Evolutionary conservation across 2,888 invertebrate genomes (phyloP), one percentile per base, ranked within the genome.

Genomic region (Apodemia mormo): DNA sequence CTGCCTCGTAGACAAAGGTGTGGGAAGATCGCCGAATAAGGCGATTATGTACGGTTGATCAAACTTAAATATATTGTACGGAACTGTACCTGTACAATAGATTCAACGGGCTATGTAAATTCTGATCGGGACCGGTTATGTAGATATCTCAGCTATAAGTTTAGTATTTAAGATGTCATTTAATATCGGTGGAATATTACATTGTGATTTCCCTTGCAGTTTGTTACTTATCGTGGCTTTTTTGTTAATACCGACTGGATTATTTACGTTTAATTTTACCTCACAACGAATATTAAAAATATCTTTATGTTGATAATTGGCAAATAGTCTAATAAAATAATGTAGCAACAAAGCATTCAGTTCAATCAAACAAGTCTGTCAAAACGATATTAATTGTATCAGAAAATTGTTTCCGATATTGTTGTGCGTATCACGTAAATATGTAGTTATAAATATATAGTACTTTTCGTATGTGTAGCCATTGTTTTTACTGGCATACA

Each of bases 181-280:
- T 49, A 49, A 49, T 49, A 74, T 74, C 76, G 78, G 78, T 82
- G 75, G 84, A 85, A 84, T 86, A 89, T 89, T 87, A 90, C 82
- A 86, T 86, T 80, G 88, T 88, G 83, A 82, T 90, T 90, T 90
- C 86, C 89, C 89, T 87, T 83, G 84, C 88, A 80, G 82, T 80
- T 81, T 77, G 72, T 75, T 79, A 71, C 75, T 86, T 85, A 87
- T 81, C 82, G 81, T 82, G 79, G 82, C 80, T 80, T 81, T 83
- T 85, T 84, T 10, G 4, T 49, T 49, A 49, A 4, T 45, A 12
- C 49, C 49, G 12, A 49, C 49, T 14, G 49, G 49, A 49, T 5
- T 49, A 49, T 49, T 49, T 49, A 49, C 49, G 49, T 49, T 5
- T 4, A 45, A 49, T 49, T 49, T 12, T 45, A 45, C 5, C 49